These are phyloP conservation scores for Drosophila nigritarsus DNA, from an alignment of 2,888 invertebrate genomes.

Conservation along the genomic window DNA sequence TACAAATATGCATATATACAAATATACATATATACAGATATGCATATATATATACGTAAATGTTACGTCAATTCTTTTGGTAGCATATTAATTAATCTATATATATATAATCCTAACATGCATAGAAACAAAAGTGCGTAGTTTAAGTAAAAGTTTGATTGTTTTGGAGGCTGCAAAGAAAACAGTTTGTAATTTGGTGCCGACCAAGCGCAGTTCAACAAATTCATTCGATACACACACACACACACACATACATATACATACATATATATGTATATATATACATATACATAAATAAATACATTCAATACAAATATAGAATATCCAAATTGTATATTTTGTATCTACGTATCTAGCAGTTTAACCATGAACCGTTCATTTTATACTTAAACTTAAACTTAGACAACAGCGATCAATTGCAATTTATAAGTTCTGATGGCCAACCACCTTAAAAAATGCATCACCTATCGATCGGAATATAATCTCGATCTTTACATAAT, in stretches of 20 bases:
- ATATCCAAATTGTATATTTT: constrained; percentile 32
- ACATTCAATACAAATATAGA: constrained; percentile 45
- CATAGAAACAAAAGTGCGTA: constrained; percentile 48
- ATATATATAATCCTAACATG: constrained; percentile 21
- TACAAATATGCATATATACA: constrained; percentile 5
- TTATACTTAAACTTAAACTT: constrained; percentile 10
- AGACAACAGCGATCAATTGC: constrained; percentile 1
- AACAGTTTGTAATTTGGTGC: constrained; percentile 28
- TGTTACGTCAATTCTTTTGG: constrained; percentile 44
- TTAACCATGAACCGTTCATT: constrained; percentile 12
- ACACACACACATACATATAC: constrained; percentile 39
- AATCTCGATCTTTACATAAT: neutral
- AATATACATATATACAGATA: constrained; percentile 8
- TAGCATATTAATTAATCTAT: constrained; percentile 24
- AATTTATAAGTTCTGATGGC: neutral
- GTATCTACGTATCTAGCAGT: constrained; percentile 23
- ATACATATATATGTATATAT: constrained; percentile 31
- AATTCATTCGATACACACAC: constrained; percentile 46
- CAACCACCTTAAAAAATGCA: neutral
- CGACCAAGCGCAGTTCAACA: constrained; percentile 35
- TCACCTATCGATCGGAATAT: neutral
- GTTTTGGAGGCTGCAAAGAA: constrained; percentile 15
- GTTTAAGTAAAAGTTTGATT: constrained; percentile 51
- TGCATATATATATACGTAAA: constrained; percentile 7
- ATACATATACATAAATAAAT: constrained; percentile 46